Conservation (phyloP, 2,113 vertebrate genomes). For the Petromus typicus region DNA sequence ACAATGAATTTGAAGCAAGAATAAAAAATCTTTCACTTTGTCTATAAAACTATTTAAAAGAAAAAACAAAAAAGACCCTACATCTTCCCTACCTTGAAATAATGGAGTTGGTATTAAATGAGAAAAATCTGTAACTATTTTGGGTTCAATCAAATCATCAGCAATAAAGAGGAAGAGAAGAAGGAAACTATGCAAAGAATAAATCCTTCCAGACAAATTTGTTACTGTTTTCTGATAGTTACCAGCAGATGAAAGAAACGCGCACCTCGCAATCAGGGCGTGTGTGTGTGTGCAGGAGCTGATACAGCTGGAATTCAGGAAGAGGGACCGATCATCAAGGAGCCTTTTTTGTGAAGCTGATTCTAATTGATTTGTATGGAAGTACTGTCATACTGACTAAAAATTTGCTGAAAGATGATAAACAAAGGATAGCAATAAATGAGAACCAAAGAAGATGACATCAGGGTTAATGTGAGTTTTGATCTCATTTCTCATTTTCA, state of each 20-base stretch:
- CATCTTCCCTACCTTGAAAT: conserved; percentile 78
- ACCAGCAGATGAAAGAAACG: conserved; percentile 75
- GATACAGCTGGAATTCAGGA: conserved; percentile 69
- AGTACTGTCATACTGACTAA: conserved; percentile 66
- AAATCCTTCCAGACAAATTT: conserved; percentile 75
- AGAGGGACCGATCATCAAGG: conserved; percentile 16
- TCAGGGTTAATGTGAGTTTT: conserved; percentile 66
- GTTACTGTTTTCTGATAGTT: conserved; percentile 75
- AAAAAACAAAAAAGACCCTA: conserved; percentile 59
- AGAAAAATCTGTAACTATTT: conserved; percentile 79
- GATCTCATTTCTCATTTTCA: conserved; percentile 71
- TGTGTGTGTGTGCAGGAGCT: neutral
- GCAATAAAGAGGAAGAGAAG: conserved; percentile 64
- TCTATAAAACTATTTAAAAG: conserved; percentile 83
- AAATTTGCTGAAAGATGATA: conserved; percentile 74
- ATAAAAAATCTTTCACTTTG: conserved; percentile 85
- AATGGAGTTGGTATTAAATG: conserved; percentile 70
- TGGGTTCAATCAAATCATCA: conserved; percentile 77
- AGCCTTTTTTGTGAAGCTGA: conserved; percentile 63
- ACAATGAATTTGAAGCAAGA: conserved; percentile 86
- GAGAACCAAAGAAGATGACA: conserved; percentile 60
- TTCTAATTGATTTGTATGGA: conserved; percentile 76
- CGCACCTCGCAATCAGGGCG: conserved; percentile 56
- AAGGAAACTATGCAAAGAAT: conserved; percentile 45
- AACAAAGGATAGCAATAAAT: conserved; percentile 72